Percentiles rank a stretch among this genome's conserved stretches.
phyloP scores from a whole-genome alignment of 1,140 invertebrate species.

The Drosophila oshimai region DNA sequence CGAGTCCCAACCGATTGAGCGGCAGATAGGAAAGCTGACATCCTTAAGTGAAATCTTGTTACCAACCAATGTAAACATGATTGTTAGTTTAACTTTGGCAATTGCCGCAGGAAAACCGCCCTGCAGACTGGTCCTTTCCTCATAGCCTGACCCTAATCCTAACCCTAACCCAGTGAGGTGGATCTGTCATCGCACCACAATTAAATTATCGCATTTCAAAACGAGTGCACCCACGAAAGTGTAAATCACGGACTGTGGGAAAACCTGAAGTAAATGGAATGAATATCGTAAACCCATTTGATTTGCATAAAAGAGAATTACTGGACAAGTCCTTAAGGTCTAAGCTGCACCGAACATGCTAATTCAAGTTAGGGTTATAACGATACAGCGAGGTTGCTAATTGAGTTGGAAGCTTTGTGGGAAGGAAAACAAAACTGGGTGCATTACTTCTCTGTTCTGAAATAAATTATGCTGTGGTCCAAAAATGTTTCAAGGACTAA shows the following conservation, averaged over 20 bases:
- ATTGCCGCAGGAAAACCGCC: constrained; percentile 47
- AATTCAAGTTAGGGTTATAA: constrained; percentile 23
- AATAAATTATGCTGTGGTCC: too few species aligned
- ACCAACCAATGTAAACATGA: constrained; percentile 83
- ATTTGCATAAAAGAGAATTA: constrained; percentile 59
- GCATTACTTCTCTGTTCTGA: too few species aligned
- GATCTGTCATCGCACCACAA: constrained; percentile 74
- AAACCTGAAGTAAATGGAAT: constrained; percentile 53
- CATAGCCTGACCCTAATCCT: neutral
- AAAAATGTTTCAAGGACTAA: too few species aligned
- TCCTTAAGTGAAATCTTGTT: constrained; percentile 83
- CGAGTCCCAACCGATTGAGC: constrained; percentile 8
- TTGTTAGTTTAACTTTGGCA: constrained; percentile 81
- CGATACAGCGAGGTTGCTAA: neutral
- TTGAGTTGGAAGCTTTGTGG: neutral
- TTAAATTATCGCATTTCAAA: constrained; percentile 81
- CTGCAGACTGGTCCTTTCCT: neutral
- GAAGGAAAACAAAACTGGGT: too few species aligned
- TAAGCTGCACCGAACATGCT: constrained; percentile 14
- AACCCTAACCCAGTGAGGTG: constrained; percentile 18
- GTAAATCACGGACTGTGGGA: constrained; percentile 64
- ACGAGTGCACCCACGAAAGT: constrained; percentile 44
- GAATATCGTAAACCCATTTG: constrained; percentile 40
- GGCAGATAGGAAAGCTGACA: constrained; percentile 64
- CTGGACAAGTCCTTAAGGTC: neutral